These are phyloP conservation scores for Hyalella azteca DNA, from an alignment of 2,888 invertebrate genomes.

Conservation along the genomic window DNA sequence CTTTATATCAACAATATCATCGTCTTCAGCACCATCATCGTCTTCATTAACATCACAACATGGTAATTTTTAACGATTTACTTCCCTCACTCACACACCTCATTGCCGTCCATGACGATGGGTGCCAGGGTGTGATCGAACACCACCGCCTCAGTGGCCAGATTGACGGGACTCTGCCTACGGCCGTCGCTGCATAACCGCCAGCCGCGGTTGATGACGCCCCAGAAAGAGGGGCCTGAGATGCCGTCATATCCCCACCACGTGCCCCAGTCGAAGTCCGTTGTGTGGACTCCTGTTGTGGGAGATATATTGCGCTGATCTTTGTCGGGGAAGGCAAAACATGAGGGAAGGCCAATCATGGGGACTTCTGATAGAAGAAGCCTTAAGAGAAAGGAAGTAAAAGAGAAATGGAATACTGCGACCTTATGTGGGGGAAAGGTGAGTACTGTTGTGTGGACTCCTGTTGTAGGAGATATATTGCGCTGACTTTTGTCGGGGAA, in stretches of 20 bases:
- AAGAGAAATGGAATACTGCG: neutral
- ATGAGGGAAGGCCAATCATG: neutral
- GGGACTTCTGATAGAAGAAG: neutral
- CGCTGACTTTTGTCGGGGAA: neutral
- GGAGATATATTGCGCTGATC: neutral
- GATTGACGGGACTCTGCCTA: slow-evolving; percentile 50
- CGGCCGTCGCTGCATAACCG: slow-evolving; percentile 47
- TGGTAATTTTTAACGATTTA: neutral
- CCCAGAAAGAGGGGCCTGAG: slow-evolving; percentile 48
- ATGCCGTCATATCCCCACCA: slow-evolving; percentile 58
- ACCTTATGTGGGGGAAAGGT: neutral
- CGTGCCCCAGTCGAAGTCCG: slow-evolving; percentile 56
- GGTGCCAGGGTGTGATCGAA: slow-evolving; percentile 48
- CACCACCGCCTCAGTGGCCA: slow-evolving; percentile 45
- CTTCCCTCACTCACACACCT: neutral
- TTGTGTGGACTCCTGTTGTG: neutral
- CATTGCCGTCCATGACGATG: neutral
- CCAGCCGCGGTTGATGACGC: slow-evolving; percentile 49
- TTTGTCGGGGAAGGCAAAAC: neutral
- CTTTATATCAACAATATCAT: neutral
- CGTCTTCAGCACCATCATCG: neutral
- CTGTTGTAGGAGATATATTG: neutral
- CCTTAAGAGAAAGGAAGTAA: neutral
- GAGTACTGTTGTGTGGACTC: neutral
- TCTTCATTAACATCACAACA: neutral